These are phyloP conservation scores for Elymnias hypermnestra DNA, from an alignment of 1,140 invertebrate genomes.

Conservation along the genomic window DNA sequence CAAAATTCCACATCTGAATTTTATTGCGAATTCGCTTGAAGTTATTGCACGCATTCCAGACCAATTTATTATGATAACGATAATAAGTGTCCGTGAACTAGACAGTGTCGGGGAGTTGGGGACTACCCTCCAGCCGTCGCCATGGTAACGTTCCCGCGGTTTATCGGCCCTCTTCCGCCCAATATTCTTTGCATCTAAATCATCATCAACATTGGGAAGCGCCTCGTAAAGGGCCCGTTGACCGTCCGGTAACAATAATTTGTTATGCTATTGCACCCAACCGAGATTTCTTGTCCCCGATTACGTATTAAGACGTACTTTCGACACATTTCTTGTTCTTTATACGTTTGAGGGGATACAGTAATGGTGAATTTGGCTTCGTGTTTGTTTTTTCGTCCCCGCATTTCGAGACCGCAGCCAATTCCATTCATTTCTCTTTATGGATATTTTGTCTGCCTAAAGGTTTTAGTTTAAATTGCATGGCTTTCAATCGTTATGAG, in stretches of 20 bases:
- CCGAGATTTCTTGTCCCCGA: constrained; percentile 39
- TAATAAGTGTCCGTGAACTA: constrained; percentile 69
- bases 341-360: constrained; percentile 27
- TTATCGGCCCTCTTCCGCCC: constrained; percentile 52
- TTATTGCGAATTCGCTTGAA: constrained; percentile 51
- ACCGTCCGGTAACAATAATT: constrained; percentile 57
- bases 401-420: constrained; percentile 9
- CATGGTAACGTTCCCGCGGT: constrained; percentile 54
- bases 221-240: constrained; percentile 57
- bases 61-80: constrained; percentile 70
- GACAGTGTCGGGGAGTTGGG: constrained; percentile 40
- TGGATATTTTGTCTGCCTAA: constrained; percentile 9
- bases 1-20: constrained; percentile 46
- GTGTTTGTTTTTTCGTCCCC: constrained; percentile 24
- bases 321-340: constrained; percentile 25
- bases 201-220: constrained; percentile 63
- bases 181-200: constrained; percentile 69
- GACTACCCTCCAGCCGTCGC: constrained; percentile 40
- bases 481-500: neutral
- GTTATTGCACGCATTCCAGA: constrained; percentile 60
- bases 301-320: constrained; percentile 38
- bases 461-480: constrained; percentile 10
- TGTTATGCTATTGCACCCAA: constrained; percentile 48
- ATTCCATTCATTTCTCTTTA: constrained; percentile 25
- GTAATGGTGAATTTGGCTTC: constrained; percentile 19